A percentile compares a stretch with the other conserved stretches of the same genome.
Conservation (phyloP, 1,140 invertebrate species). For the Cherax quadricarinatus region DNA sequence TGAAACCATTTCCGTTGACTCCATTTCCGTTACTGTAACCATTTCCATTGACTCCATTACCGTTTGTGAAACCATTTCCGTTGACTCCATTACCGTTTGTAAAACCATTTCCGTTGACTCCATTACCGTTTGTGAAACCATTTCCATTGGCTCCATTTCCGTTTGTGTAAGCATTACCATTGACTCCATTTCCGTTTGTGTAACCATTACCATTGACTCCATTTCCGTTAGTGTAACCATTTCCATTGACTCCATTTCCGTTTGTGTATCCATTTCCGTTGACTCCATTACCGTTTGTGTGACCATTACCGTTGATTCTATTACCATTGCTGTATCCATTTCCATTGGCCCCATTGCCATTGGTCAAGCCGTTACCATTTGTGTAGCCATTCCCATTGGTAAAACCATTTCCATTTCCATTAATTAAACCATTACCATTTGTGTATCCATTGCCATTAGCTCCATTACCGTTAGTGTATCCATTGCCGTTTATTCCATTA, state of each 20-base stretch:
- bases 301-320: not conserved
- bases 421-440: not conserved
- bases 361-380: not conserved
- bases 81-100: not conserved
- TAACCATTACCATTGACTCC: constrained; percentile 21
- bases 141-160: constrained; percentile 14
- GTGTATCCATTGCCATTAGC: not conserved
- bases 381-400: not conserved
- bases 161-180: not conserved
- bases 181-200: constrained; percentile 2
- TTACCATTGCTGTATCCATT: not conserved
- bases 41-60: constrained; percentile 11
- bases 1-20: not conserved
- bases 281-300: constrained; percentile 13
- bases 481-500: not conserved
- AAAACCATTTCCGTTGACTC: not conserved
- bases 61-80: not conserved
- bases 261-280: constrained; percentile 11
- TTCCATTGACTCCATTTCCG: constrained; percentile 11
- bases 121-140: not conserved
- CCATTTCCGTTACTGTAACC: not conserved
- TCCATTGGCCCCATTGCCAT: not conserved
- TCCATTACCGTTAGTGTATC: not conserved
- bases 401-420: not conserved
- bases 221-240: not conserved